Base-by-base conservation (phyloP, 64 coral and sea anemone genomes). In the Pocillopora verrucosa region DNA sequence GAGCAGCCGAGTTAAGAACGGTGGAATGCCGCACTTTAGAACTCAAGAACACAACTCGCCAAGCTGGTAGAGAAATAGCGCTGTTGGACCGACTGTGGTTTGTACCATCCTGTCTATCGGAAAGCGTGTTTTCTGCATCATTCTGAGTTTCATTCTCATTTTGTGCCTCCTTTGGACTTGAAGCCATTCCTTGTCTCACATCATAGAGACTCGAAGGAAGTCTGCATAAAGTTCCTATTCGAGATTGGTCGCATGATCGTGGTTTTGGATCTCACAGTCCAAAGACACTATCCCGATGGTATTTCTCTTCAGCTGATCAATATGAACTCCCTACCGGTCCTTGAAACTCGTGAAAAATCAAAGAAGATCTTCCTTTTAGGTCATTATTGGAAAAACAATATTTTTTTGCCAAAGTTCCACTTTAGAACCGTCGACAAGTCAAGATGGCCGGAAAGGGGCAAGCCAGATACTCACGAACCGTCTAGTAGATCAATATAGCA, bases 21-120 rank as follows among this genome's bases (percentile, higher is more conserved):
- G 88, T 16, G 83, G 92, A 87, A 56, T 97, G 95, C 25, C 95
- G 95, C 20, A 97, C 87, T 90, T 97, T 97, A 9, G 95, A 97
- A n/a, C 91, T 94, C 4, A 97, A 51, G 69, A 97, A 84, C 20
- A 97, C 95, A 62, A 97, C 73, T 67, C 95, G 90, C 90, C 90
- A 92, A 70, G 75, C 45, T 13, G 83, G 64, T 57, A 63, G 82
- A 10, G 64, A 85, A 20, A 85, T 65, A 14, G 82, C 37, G 19
- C 82, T 85, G 19, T 85, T 85, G 14, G 82, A 72, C 13, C 82
- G 82, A 56, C 82, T 85, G 22, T 85, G 82, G 65, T 13, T 72
- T 22, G 20, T 10, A 34, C 10, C 59, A 15, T 79, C 77, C n/a
- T 57, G 56, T 3, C 63, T 72, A 16, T 85, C 82, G 0, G 64